Base-by-base conservation (phyloP, 23 tunicate species). In the Halocynthia roretzi region DNA sequence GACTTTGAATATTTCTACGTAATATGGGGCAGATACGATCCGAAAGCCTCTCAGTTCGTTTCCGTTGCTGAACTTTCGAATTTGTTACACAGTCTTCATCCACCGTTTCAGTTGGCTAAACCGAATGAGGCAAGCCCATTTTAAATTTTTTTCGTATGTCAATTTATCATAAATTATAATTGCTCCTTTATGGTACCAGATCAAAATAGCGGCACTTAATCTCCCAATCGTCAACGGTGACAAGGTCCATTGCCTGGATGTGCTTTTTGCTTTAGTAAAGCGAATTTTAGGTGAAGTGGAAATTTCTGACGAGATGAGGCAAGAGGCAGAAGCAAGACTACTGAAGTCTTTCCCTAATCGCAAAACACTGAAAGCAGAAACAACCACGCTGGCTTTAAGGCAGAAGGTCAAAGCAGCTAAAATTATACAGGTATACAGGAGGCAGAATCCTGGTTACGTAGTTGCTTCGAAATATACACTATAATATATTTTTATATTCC, bases 21-120 rank as follows among this genome's bases (percentile, higher is more conserved):
- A 78, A 93, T 93, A 18, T 93, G 98, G 98, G 98, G 89, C 8
- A 64, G 89, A 56, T 93, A 93, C 64, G 98, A 93, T 67, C 98
- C 98, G 10, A 74, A 84, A 76, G 98, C 98, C 6, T 81, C 94
- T 7, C 98, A 93, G 75, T 93, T 93, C 61, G 98, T 93, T 5
- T 70, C 88, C 9, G 51, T 93, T 14, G 75, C 83, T 8, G 86
- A 80, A 52, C 80, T 93, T 8, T 83, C 98, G 11, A 81, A 93
- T 65, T 80, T 93, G 50, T 61, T 93, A 21, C 98, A 93, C 77
- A 87, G 79, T 68, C 66, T 93, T 10, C 98, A 87, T 52, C 93
- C 93, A 23, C 98, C 98, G 67, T 93, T 93, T 76, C 93, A 93
- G 84, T 76, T 87, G n/a, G 82, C 81, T 5, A 87, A 87, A 53